Evolutionary conservation across 1,140 invertebrate species (phyloP).

Genomic region (Drosophila obscura): DNA sequence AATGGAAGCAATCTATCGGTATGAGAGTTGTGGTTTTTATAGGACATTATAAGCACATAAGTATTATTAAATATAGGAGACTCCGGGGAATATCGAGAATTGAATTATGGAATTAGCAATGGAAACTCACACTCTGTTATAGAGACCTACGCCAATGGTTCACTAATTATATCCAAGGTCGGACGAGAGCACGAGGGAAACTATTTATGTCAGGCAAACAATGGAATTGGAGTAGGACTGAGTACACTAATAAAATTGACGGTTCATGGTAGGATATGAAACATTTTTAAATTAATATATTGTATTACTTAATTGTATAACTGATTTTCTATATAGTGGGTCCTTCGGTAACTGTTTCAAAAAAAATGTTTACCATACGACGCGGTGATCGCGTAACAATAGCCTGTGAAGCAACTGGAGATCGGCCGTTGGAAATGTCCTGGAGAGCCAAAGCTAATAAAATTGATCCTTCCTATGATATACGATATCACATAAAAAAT

Average conservation of each 20-base stretch:
- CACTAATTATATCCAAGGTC: conserved; percentile 85
- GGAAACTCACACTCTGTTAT: conserved; percentile 54
- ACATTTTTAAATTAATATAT: neutral
- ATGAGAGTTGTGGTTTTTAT: conserved; percentile 1
- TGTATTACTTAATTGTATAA: neutral
- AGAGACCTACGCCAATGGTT: conserved; percentile 85
- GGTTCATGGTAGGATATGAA: conserved; percentile 88
- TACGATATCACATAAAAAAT: conserved; percentile 85
- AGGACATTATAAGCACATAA: neutral
- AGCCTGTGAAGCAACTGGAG: conserved; percentile 92
- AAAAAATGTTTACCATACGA: conserved; percentile 87
- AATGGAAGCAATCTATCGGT: conserved; percentile 88
- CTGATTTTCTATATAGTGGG: conserved; percentile 51
- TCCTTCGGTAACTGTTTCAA: conserved; percentile 67
- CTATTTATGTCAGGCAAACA: conserved; percentile 92
- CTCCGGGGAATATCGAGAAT: conserved; percentile 86
- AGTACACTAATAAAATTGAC: conserved; percentile 89
- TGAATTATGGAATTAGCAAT: conserved; percentile 78
- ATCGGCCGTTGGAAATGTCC: conserved; percentile 91
- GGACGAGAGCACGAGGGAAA: conserved; percentile 88
- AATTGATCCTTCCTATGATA: conserved; percentile 85
- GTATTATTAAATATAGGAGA: conserved; percentile 66
- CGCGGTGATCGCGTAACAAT: conserved; percentile 88
- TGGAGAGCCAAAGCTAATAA: conserved; percentile 86
- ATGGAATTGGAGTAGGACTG: conserved; percentile 90